Percentiles rank a stretch among this genome's conserved stretches.
Evolutionary conservation across 1,140 invertebrate genomes (phyloP).

Genomic region (Thaumatotibia leucotreta): DNA sequence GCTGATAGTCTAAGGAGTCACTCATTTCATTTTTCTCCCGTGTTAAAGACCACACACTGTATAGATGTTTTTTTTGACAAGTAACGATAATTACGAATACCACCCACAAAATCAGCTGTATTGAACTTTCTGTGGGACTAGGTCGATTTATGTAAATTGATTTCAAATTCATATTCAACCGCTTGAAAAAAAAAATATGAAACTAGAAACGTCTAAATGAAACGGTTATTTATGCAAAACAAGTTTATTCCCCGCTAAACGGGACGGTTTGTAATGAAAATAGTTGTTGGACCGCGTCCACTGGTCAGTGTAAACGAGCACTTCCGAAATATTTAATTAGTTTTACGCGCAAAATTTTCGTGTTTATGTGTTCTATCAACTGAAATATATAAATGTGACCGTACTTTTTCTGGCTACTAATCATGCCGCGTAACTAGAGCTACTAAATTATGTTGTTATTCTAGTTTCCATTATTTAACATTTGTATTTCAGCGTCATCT

Average conservation of each 20-base stretch:
- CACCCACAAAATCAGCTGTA: no score
- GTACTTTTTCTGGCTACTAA: neutral
- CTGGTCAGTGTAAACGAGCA: neutral
- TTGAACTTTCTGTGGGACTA: no score
- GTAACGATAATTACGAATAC: no score
- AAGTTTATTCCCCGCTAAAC: constrained; percentile 25
- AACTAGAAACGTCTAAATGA: neutral
- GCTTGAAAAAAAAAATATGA: neutral
- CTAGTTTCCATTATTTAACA: no score
- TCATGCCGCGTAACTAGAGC: neutral
- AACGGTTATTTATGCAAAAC: neutral
- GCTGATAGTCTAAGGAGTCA: no score
- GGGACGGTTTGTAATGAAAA: constrained; percentile 45
- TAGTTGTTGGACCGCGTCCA: constrained; percentile 28
- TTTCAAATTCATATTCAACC: no score
- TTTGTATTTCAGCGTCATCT: no score
- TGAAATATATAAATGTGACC: neutral
- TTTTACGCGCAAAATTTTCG: neutral
- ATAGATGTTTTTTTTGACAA: no score
- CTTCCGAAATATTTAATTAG: constrained; percentile 21
- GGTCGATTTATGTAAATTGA: no score
- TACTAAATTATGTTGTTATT: no score
- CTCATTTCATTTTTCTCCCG: no score
- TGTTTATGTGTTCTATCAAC: neutral
- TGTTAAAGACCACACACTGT: no score